Conservation (phyloP, 2,797 vertebrate genomes). For the Eptatretus atami region DNA sequence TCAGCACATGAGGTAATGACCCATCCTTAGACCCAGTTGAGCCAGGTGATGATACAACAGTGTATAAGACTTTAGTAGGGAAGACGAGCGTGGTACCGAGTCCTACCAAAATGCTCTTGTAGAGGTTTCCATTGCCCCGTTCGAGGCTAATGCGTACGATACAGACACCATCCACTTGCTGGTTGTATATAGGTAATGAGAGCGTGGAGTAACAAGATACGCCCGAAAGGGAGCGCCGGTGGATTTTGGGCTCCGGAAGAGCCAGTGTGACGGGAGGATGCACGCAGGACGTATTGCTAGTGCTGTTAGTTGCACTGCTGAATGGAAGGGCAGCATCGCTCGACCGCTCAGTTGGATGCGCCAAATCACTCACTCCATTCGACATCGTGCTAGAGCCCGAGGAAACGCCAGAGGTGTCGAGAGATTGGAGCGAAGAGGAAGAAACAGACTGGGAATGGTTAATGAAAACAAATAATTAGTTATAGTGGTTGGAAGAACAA, state of each 20-base stretch:
- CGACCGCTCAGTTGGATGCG: slow-evolving; percentile 8
- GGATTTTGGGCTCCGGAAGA: neutral
- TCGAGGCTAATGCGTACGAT: slow-evolving; percentile 50
- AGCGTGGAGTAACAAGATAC: neutral
- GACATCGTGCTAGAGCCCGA: slow-evolving; percentile 12
- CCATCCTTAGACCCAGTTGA: too few relatives aligned
- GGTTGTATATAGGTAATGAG: slow-evolving; percentile 28
- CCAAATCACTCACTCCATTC: slow-evolving; percentile 13
- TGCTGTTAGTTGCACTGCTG: neutral
- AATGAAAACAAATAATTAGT: too few relatives aligned
- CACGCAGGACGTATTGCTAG: too few relatives aligned
- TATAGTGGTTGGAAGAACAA: too few relatives aligned
- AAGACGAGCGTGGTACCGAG: too few relatives aligned
- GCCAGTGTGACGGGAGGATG: neutral
- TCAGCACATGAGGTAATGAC: too few relatives aligned
- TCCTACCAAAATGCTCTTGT: slow-evolving; percentile 73
- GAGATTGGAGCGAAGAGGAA: slow-evolving; percentile 23
- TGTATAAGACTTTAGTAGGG: too few relatives aligned
- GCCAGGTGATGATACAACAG: too few relatives aligned
- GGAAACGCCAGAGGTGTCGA: slow-evolving; percentile 25
- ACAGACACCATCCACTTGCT: slow-evolving; percentile 39
- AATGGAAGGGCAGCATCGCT: neutral
- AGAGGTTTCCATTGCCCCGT: slow-evolving; percentile 44
- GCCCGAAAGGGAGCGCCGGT: neutral
- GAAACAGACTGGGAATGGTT: slow-evolving; percentile 24